Conservation (phyloP, 2,888 invertebrate genomes). For the Drosophila mercatorum region DNA sequence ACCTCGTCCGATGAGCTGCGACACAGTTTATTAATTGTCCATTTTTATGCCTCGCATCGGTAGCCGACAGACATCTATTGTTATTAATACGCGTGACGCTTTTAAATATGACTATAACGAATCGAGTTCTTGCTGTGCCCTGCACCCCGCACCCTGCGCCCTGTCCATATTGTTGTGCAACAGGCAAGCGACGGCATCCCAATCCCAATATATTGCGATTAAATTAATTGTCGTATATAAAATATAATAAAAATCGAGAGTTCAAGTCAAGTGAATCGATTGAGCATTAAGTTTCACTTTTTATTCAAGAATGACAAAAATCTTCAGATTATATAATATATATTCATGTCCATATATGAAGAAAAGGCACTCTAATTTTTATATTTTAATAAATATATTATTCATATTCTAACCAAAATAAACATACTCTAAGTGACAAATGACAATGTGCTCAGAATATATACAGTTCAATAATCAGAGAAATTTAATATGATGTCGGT, state of each 20-base stretch:
- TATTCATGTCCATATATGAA: too few relatives aligned
- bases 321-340: too few relatives aligned
- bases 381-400: too few relatives aligned
- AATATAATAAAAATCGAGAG: neutral
- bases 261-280: neutral
- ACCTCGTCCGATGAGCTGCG: conserved; percentile 50
- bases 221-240: neutral
- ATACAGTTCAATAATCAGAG: too few relatives aligned
- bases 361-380: too few relatives aligned
- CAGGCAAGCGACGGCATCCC: neutral
- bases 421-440: too few relatives aligned
- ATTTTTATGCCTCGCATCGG: conserved; percentile 60
- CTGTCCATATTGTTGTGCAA: neutral
- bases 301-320: too few relatives aligned
- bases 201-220: neutral
- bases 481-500: too few relatives aligned
- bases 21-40: conserved; percentile 72
- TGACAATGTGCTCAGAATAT: too few relatives aligned
- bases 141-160: neutral
- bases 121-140: conserved; percentile 29
- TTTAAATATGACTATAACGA: conserved; percentile 58
- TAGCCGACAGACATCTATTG: conserved; percentile 61
- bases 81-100: conserved; percentile 68
- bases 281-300: too few relatives aligned
- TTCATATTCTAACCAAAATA: too few relatives aligned